phyloP scores from a whole-genome alignment of 2,113 vertebrate species.

The Oryzias melastigma region DNA sequence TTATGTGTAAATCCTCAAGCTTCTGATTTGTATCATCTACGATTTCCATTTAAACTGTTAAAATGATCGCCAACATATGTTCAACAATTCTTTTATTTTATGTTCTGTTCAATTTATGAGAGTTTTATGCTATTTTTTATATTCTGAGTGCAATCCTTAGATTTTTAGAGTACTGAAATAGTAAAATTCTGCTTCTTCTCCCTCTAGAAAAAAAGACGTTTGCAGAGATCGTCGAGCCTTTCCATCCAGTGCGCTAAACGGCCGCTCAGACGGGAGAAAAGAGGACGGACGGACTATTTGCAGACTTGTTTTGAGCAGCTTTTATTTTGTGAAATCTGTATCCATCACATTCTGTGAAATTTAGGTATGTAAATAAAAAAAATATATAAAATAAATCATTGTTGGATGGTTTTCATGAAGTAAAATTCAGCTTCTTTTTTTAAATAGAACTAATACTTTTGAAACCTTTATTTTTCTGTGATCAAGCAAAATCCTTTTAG shows the following conservation, averaged over 20 bases:
- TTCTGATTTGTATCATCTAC: too few relatives aligned
- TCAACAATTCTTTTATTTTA: too few relatives aligned
- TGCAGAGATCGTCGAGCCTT: conserved; percentile 83
- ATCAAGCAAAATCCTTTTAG: too few relatives aligned
- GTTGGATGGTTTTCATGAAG: not conserved
- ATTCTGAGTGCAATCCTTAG: too few relatives aligned
- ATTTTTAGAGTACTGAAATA: not conserved
- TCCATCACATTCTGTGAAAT: conserved; percentile 32
- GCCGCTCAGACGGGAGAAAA: not conserved
- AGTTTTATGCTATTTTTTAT: too few relatives aligned
- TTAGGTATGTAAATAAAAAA: conserved; percentile 60
- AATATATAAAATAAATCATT: not conserved
- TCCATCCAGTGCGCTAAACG: conserved; percentile 83
- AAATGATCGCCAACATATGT: too few relatives aligned
- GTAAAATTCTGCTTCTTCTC: conserved; percentile 15
- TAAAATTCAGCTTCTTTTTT: not conserved
- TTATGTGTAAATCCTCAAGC: too few relatives aligned
- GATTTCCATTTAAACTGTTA: too few relatives aligned
- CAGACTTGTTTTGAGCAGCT: conserved; percentile 12
- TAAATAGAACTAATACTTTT: not conserved
- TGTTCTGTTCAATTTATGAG: too few relatives aligned
- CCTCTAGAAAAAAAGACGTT: conserved; percentile 81
- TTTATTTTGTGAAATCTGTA: conserved; percentile 27
- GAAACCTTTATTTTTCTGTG: not conserved
- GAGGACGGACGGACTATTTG: conserved; percentile 4